Evolutionary conservation across 2,888 invertebrate genomes (phyloP).

Genomic region (Conops quadrifasciatus): DNA sequence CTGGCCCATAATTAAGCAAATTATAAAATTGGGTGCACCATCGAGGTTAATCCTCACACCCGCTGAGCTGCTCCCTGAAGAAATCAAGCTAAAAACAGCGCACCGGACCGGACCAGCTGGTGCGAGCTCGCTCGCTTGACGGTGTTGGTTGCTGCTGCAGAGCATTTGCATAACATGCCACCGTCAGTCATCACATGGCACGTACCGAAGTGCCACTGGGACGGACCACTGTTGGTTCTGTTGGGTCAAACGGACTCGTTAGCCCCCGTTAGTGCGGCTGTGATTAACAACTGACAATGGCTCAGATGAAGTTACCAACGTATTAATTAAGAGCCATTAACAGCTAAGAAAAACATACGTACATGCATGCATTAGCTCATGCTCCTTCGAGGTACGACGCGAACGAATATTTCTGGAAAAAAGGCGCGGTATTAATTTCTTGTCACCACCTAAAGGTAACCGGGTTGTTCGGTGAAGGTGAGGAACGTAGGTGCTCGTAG

Average conservation of each 20-base stretch:
- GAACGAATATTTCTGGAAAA: too few relatives aligned
- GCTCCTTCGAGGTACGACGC: too few relatives aligned
- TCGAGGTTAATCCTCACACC: constrained; percentile 30
- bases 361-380: too few relatives aligned
- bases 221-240: constrained; percentile 35
- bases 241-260: not conserved
- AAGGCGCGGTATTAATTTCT: too few relatives aligned
- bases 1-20: constrained; percentile 57
- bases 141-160: constrained; percentile 24
- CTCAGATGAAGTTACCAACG: constrained; percentile 25
- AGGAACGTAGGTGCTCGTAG: too few relatives aligned
- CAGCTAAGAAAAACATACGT: constrained; percentile 20
- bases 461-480: too few relatives aligned
- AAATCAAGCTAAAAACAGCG: constrained; percentile 60
- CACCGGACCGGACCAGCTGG: constrained; percentile 33
- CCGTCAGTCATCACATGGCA: constrained; percentile 52
- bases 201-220: constrained; percentile 45
- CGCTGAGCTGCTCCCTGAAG: constrained; percentile 59
- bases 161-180: constrained; percentile 58
- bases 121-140: constrained; percentile 18
- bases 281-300: constrained; percentile 31
- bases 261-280: constrained; percentile 22
- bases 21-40: constrained; percentile 46
- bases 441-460: too few relatives aligned
- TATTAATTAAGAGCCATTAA: constrained; percentile 43